Evolutionary conservation across 2,113 vertebrate species (phyloP), one percentile per base, ranked within the genome.

Genomic region (Falco punctatus): DNA sequence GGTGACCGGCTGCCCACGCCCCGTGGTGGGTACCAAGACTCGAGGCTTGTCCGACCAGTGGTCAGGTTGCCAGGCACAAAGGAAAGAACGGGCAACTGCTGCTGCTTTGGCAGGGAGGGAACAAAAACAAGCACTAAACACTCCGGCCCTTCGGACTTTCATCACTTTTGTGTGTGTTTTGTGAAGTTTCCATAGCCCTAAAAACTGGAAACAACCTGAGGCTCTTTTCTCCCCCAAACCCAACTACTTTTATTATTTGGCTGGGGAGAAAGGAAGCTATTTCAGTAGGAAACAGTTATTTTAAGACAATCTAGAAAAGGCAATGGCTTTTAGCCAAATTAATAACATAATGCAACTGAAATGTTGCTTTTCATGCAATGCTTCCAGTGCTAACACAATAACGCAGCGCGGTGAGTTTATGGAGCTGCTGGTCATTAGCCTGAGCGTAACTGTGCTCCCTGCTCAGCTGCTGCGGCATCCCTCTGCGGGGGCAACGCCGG

Each of bases 1-100:
- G 35, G 96, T 87, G 83, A 78, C n/a, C 15, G 52, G 94, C 62
- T 95, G 98, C 97, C 97, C 97, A 96, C 84, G 79, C 95, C 74
- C 93, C 15, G 65, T 32, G 59, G 93, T 94, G 94, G 97, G 98
- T 44, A 96, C 89, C 80, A 32, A 35, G 94, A 90, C 69, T 49
- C 28, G 74, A 70, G 75, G 32, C 61, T 95, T 73, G 44, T 72
- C 14, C 91, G 81, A 86, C 64, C 80, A 33, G 71, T 5, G 22
- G 55, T 72, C 21, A 15, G 62, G 44, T 62, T 85, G 95, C 95
- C 96, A 92, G 93, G 90, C 85, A 21, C 12, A 30, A 66, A 94
- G 95, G 96, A 95, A 93, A 92, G 93, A 84, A 90, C 2, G 46
- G 90, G 90, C 87, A 95, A 83, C 54, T 81, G 75, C 94, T 96